phyloP scores from a whole-genome alignment of 2,797 vertebrate species.

The Philypnodon macrostomus region DNA sequence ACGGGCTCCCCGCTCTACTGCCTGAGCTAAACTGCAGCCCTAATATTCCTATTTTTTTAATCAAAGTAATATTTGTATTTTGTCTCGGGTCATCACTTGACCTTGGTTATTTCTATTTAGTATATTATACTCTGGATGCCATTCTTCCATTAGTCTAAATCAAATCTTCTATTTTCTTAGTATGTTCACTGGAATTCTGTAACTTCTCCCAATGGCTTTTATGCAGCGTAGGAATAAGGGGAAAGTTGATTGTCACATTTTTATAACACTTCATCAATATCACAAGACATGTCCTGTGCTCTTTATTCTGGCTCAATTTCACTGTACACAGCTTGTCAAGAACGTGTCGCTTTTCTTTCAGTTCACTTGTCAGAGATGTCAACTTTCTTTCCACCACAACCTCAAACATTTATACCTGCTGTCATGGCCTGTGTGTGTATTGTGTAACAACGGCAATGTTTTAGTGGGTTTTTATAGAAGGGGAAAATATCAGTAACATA shows the following conservation, averaged over 20 bases:
- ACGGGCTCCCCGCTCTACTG: too few relatives aligned
- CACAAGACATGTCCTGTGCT: constrained; percentile 13
- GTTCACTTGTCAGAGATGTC: constrained; percentile 43
- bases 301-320: constrained; percentile 25
- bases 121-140: too few relatives aligned
- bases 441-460: constrained; percentile 8
- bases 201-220: constrained; percentile 1
- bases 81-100: not conserved
- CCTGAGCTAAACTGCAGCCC: too few relatives aligned
- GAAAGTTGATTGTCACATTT: constrained; percentile 21
- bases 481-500: constrained; percentile 11
- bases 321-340: constrained; percentile 24
- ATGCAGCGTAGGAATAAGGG: constrained; percentile 5
- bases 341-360: constrained; percentile 27
- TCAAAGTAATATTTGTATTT: too few relatives aligned
- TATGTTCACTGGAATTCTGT: not conserved
- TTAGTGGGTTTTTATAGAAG: not conserved
- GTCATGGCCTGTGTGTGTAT: constrained; percentile 14
- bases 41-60: too few relatives aligned
- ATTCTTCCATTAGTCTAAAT: too few relatives aligned
- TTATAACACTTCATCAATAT: constrained; percentile 30
- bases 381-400: constrained; percentile 32
- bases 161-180: too few relatives aligned
- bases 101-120: too few relatives aligned
- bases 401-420: constrained; percentile 42